These are phyloP conservation scores for Xenopus petersii DNA, from an alignment of 2,797 vertebrate genomes.

Conservation along the genomic window DNA sequence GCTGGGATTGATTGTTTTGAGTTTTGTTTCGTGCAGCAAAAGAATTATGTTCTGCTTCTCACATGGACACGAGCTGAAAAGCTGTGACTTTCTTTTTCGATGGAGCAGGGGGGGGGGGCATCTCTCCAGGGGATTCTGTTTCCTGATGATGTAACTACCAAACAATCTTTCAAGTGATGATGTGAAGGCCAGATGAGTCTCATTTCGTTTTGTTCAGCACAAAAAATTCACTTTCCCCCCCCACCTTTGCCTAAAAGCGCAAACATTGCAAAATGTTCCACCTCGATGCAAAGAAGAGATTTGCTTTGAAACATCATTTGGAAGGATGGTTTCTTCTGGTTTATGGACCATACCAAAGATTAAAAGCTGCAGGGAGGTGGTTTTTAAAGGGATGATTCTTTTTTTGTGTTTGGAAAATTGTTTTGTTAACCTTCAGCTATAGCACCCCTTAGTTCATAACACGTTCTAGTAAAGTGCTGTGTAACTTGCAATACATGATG, in stretches of 20 bases:
- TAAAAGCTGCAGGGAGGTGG: no score
- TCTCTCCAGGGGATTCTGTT: slow-evolving; percentile 69
- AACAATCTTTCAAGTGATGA: slow-evolving; percentile 76
- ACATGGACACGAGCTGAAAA: slow-evolving; percentile 39
- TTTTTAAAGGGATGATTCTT: no score
- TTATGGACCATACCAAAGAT: no score
- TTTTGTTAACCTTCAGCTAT: no score
- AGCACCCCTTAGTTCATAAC: no score
- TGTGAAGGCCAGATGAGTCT: slow-evolving; percentile 78
- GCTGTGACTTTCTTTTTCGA: slow-evolving; percentile 55
- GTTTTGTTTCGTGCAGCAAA: not conserved
- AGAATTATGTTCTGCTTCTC: slow-evolving; percentile 17
- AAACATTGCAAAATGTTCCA: no score
- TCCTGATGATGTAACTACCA: slow-evolving; percentile 79
- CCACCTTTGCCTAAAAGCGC: not conserved
- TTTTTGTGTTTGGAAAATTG: no score
- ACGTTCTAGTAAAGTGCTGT: no score
- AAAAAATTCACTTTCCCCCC: slow-evolving; percentile 48
- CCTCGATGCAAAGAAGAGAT: not conserved
- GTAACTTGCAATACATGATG: no score
- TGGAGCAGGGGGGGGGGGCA: slow-evolving; percentile 63
- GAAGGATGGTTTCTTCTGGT: no score
- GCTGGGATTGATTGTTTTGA: no score
- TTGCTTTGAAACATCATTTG: not conserved
- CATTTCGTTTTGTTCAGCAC: slow-evolving; percentile 54